Conservation (phyloP, 2,888 invertebrate species). For the Caenorhabditis auriculariae region DNA sequence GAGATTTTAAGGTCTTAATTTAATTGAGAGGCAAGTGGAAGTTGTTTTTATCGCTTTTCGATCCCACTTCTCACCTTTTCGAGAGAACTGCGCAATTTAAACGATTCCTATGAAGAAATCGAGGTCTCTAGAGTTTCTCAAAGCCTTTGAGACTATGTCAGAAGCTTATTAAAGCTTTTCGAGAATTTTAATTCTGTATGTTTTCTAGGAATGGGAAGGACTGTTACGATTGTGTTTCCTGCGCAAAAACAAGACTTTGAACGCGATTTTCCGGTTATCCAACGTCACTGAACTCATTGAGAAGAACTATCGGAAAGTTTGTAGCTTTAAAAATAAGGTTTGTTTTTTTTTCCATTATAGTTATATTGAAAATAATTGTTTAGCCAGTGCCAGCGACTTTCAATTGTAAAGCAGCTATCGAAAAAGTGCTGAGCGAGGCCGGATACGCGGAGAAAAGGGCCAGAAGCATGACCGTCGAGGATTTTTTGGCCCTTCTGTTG, state of each 20-base stretch:
- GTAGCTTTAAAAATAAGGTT: conserved; percentile 82
- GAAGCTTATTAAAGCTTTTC: too few species aligned
- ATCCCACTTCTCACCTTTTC: too few species aligned
- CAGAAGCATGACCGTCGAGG: conserved; percentile 90
- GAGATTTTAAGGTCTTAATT: not conserved
- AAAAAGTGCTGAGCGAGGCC: conserved; percentile 73
- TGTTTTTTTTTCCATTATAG: conserved; percentile 49
- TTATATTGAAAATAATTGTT: conserved; percentile 51
- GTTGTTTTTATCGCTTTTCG: too few species aligned
- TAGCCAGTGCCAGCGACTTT: conserved; percentile 79
- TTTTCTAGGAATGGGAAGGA: conserved; percentile 90
- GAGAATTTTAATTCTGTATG: too few species aligned
- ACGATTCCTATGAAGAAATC: too few species aligned
- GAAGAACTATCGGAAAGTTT: conserved; percentile 85
- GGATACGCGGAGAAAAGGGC: conserved; percentile 80
- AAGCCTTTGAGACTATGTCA: too few species aligned
- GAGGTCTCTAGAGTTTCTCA: too few species aligned
- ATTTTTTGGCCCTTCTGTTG: conserved; percentile 83
- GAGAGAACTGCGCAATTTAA: too few species aligned
- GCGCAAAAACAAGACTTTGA: conserved; percentile 92
- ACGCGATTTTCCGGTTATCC: conserved; percentile 81
- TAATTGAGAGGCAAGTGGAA: too few species aligned
- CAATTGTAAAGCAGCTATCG: conserved; percentile 80
- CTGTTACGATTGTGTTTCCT: conserved; percentile 89
- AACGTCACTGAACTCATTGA: conserved; percentile 75